phyloP scores from a whole-genome alignment of 2,113 vertebrate genomes.

The Ailurus styani region DNA sequence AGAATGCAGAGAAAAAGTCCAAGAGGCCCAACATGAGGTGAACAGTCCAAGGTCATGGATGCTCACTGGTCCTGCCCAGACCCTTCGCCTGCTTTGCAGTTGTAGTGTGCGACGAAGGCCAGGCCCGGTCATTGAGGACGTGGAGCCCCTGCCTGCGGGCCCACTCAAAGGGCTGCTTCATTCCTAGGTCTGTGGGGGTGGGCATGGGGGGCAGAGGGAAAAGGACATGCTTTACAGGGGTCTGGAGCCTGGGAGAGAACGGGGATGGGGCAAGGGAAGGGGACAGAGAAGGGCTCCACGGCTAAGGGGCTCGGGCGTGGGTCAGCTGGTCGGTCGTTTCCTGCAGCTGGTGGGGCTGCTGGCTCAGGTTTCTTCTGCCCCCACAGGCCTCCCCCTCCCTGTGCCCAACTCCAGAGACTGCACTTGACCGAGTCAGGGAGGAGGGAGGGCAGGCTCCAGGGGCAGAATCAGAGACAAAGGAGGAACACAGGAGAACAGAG shows the following conservation, averaged over 20 bases:
- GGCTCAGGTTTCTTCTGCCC: too few species aligned
- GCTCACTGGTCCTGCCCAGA: background rate
- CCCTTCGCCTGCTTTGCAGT: rapidly evolving
- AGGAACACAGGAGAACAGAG: background rate
- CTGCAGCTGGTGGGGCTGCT: background rate
- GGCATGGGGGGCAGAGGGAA: background rate
- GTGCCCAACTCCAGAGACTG: background rate
- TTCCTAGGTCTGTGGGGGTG: background rate
- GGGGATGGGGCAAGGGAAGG: rapidly evolving
- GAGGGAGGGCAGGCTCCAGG: background rate
- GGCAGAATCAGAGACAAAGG: background rate
- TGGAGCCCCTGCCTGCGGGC: background rate
- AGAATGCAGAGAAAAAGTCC: background rate
- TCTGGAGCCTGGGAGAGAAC: background rate
- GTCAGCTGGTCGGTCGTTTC: rapidly evolving
- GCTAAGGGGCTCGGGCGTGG: background rate
- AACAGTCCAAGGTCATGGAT: too few species aligned
- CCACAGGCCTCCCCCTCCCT: background rate
- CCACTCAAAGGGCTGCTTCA: background rate
- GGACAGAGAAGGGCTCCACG: background rate
- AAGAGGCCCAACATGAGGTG: background rate
- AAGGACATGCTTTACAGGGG: too few species aligned
- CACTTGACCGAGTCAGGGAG: background rate
- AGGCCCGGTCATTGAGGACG: background rate
- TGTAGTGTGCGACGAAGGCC: rapidly evolving